A percentile compares a stretch with the other conserved stretches of the same genome.
These are phyloP conservation scores for Plodia interpunctella DNA, from an alignment of 1,140 invertebrate genomes.

Conservation along the genomic window DNA sequence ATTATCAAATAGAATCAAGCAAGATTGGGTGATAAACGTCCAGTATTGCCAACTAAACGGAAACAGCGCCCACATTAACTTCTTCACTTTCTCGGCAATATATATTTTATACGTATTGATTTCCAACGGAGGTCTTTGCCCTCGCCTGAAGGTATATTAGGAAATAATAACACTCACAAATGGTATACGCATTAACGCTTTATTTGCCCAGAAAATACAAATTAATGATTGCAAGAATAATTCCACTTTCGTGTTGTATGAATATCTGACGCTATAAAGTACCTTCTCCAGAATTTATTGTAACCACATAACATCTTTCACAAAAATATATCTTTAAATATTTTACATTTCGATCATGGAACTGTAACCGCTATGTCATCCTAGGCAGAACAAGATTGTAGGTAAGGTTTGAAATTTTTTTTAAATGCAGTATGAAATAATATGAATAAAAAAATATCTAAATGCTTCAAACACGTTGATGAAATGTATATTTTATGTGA, in stretches of 20 bases:
- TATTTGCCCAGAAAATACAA: slow-evolving; percentile 76
- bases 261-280: slow-evolving; percentile 30
- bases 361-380: slow-evolving; percentile 54
- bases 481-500: neutral
- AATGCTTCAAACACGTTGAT: slow-evolving; percentile 30
- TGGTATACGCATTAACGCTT: slow-evolving; percentile 62
- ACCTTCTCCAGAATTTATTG: slow-evolving; percentile 34
- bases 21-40: no score
- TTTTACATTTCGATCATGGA: slow-evolving; percentile 51
- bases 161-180: slow-evolving; percentile 31
- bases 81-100: no score
- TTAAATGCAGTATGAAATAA: slow-evolving; percentile 42
- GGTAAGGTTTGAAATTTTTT: slow-evolving; percentile 13
- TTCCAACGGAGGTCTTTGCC: no score
- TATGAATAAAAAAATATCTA: slow-evolving; percentile 37
- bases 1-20: no score
- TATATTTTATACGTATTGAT: no score
- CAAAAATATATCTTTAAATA: slow-evolving; percentile 70
- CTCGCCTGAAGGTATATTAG: no score
- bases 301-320: slow-evolving; percentile 61
- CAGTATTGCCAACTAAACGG: no score
- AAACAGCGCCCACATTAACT: no score
- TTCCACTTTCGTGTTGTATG: slow-evolving; percentile 45
- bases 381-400: slow-evolving; percentile 40
- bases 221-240: slow-evolving; percentile 70